A percentile compares a stretch with the other conserved stretches of the same genome.
Conservation (phyloP, 2,888 invertebrate genomes). For the Sphaerophoria taeniata region DNA sequence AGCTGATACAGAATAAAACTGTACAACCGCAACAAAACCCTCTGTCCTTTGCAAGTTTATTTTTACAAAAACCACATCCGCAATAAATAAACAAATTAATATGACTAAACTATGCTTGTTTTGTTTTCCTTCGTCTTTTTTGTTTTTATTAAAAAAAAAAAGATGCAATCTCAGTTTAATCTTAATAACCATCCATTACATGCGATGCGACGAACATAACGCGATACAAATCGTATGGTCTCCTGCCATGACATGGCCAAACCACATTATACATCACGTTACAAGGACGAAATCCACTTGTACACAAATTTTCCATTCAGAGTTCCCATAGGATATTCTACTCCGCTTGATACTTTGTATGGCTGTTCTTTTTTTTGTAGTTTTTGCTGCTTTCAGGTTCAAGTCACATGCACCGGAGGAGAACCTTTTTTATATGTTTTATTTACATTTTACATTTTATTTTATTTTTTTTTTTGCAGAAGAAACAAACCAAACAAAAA, state of each 20-base stretch:
- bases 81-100: slow-evolving; percentile 30
- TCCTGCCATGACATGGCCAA: slow-evolving; percentile 3
- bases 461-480: slow-evolving; percentile 17
- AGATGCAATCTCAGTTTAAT: slow-evolving; percentile 28
- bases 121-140: not conserved
- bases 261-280: slow-evolving; percentile 21
- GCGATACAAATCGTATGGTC: slow-evolving; percentile 44
- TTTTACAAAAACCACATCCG: not conserved
- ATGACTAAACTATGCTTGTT: not conserved
- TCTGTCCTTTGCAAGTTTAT: not conserved
- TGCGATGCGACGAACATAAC: slow-evolving; percentile 31
- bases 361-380: not conserved
- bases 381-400: slow-evolving; percentile 1
- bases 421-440: not conserved
- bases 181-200: slow-evolving; percentile 60
- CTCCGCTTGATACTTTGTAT: slow-evolving; percentile 1
- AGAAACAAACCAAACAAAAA: slow-evolving; percentile 11
- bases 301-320: slow-evolving; percentile 17
- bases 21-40: not conserved
- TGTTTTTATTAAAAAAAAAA: not conserved
- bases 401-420: slow-evolving; percentile 28
- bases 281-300: slow-evolving; percentile 60
- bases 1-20: not conserved
- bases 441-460: no score
- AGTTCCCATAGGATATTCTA: slow-evolving; percentile 43